phyloP scores from a whole-genome alignment of 1,140 invertebrate genomes.

The Mamestra configurata region DNA sequence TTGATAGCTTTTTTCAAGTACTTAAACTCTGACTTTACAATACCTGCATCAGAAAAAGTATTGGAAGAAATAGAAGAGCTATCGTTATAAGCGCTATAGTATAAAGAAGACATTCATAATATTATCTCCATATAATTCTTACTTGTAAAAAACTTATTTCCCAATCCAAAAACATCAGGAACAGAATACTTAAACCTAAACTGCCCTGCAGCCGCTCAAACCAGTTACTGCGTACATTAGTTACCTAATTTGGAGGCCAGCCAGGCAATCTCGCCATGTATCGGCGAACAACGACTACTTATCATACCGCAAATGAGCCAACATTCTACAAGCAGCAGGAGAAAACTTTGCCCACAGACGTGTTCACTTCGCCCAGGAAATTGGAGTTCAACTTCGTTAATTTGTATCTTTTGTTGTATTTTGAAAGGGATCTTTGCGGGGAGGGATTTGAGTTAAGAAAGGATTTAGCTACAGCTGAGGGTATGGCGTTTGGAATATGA shows the following conservation, averaged over 20 bases:
- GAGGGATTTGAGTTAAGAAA: not conserved
- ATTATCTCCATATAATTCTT: too few species aligned
- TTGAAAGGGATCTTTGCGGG: not conserved
- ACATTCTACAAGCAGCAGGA: not conserved
- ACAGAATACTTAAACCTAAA: too few species aligned
- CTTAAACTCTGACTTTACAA: too few species aligned
- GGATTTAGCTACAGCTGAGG: not conserved
- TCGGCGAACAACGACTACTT: not conserved
- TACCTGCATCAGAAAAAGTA: too few species aligned
- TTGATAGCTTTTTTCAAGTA: too few species aligned
- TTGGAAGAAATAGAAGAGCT: too few species aligned
- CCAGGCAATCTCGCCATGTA: conserved; percentile 7
- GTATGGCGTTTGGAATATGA: too few species aligned
- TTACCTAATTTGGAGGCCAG: conserved; percentile 6
- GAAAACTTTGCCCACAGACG: not conserved
- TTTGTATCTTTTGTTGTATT: conserved; percentile 19
- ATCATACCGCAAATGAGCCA: not conserved
- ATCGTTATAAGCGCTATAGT: too few species aligned
- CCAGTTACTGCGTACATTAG: conserved; percentile 9
- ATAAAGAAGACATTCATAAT: too few species aligned
- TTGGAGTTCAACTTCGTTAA: conserved; percentile 4
- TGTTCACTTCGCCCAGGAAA: not conserved
- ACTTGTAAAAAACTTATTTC: not conserved
- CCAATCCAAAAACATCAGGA: not conserved
- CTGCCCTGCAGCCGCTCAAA: not conserved